Conservation (phyloP, 2,113 vertebrate genomes). For the Actinemys pallida region DNA sequence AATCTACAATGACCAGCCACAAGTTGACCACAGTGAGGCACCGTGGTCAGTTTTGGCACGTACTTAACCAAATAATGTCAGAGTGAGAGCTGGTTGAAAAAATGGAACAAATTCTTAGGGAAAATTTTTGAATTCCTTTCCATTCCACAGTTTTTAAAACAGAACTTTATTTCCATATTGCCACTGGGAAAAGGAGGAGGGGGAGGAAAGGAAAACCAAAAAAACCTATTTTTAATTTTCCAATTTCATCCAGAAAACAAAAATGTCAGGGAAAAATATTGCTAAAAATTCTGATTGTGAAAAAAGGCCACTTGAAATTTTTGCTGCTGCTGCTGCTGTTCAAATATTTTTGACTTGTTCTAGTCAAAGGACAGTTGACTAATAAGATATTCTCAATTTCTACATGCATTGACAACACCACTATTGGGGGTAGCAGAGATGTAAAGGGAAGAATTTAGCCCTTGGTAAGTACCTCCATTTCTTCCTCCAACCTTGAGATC, state of each 20-base stretch:
- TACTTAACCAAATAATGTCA: background rate
- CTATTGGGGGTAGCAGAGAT: background rate
- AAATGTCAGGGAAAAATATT: background rate
- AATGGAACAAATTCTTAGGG: background rate
- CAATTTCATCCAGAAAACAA: background rate
- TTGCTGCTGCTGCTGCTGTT: background rate
- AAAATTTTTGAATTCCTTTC: background rate
- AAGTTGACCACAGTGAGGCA: background rate
- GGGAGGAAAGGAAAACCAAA: background rate
- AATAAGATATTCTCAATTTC: background rate
- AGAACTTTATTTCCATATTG: background rate
- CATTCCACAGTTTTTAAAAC: background rate
- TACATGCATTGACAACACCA: background rate
- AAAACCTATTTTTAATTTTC: background rate
- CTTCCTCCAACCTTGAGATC: fast-evolving
- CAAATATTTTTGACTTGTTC: background rate
- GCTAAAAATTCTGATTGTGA: background rate
- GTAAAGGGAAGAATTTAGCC: background rate
- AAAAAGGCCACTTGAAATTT: background rate
- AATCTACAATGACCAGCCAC: background rate
- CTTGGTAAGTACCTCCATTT: background rate
- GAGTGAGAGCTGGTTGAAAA: background rate
- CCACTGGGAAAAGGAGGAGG: background rate
- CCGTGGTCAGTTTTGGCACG: background rate
- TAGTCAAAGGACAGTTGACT: background rate